A percentile compares a stretch with the other conserved stretches of the same genome.
Conservation (phyloP, 2,113 vertebrate genomes). For the Amphiprion percula region DNA sequence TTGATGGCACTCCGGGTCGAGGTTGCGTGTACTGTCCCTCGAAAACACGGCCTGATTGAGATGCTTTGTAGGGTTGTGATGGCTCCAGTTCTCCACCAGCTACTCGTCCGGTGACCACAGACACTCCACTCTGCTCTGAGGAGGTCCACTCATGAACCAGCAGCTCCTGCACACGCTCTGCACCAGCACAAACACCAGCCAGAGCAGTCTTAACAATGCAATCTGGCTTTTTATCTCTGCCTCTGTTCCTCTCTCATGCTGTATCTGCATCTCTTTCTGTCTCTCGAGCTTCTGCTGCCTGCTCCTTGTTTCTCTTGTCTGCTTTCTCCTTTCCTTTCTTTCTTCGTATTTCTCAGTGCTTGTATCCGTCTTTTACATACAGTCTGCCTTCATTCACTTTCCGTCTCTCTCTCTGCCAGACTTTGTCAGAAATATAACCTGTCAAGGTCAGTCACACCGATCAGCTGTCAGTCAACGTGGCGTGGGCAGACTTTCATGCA, state of each 20-base stretch:
- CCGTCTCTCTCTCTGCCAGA: slow-evolving; percentile 24
- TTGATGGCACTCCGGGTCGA: slow-evolving; percentile 39
- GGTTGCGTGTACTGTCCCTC: slow-evolving; percentile 60
- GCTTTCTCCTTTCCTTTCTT: background rate
- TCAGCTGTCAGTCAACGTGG: slow-evolving; percentile 60
- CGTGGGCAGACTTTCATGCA: slow-evolving; percentile 5
- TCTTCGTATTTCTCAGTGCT: background rate
- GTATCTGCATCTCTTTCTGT: background rate
- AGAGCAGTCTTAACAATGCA: slow-evolving; percentile 17
- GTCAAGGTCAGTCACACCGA: slow-evolving; percentile 62
- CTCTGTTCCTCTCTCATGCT: slow-evolving; percentile 2
- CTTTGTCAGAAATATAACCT: slow-evolving; percentile 48
- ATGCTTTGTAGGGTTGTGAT: slow-evolving; percentile 67
- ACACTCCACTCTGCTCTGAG: slow-evolving; percentile 12
- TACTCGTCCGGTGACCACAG: slow-evolving; percentile 36
- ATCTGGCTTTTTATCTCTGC: slow-evolving; percentile 26
- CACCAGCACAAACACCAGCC: slow-evolving; percentile 16
- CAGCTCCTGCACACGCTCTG: slow-evolving; percentile 1
- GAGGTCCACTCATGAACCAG: slow-evolving; percentile 24
- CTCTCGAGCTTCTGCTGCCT: background rate
- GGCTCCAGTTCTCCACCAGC: slow-evolving; percentile 14
- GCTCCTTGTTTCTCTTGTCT: slow-evolving; percentile 1
- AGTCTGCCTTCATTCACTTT: background rate
- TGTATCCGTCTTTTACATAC: slow-evolving; percentile 10
- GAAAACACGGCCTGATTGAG: slow-evolving; percentile 67